Percentiles rank a stretch among this genome's conserved stretches.
Evolutionary conservation across 30 jellyfish, hydroid and myxozoan genomes (phyloP).

Genomic region (Aurelia sp.): DNA sequence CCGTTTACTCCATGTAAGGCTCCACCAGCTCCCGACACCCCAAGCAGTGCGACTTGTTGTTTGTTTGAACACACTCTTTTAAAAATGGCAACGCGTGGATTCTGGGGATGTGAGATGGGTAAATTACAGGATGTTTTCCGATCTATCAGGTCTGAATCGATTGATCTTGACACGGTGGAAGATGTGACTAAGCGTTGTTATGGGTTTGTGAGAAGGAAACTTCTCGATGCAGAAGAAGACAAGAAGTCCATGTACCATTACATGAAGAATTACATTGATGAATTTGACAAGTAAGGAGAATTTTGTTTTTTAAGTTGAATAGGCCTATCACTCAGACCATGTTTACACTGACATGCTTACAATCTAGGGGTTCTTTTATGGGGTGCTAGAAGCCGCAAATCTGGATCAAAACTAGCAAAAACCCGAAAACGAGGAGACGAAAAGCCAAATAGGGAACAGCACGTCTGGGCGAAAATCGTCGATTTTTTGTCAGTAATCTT

Average conservation of each 20-base stretch:
- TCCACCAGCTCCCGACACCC: slow-evolving; percentile 90
- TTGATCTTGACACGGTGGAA: slow-evolving; percentile 85
- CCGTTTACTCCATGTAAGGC: slow-evolving; percentile 86
- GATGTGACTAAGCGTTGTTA: slow-evolving; percentile 93
- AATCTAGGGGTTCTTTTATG: too few relatives aligned
- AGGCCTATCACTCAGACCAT: too few relatives aligned
- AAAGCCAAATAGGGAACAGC: too few relatives aligned
- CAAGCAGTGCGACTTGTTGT: slow-evolving; percentile 88
- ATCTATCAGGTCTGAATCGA: slow-evolving; percentile 78
- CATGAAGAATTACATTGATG: slow-evolving; percentile 94
- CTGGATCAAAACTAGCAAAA: too few relatives aligned
- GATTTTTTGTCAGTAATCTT: too few relatives aligned
- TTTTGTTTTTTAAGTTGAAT: too few relatives aligned
- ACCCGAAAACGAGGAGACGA: too few relatives aligned
- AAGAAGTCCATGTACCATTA: slow-evolving; percentile 57
- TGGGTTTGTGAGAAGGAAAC: slow-evolving; percentile 74
- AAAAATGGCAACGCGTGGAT: slow-evolving; percentile 98
- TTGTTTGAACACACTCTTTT: slow-evolving; percentile 88
- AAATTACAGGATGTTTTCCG: slow-evolving; percentile 95
- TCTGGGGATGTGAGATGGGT: slow-evolving; percentile 98
- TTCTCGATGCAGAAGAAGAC: slow-evolving; percentile 66
- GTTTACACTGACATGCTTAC: too few relatives aligned
- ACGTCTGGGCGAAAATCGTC: too few relatives aligned
- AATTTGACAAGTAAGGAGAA: slow-evolving; percentile 79
- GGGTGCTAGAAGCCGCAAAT: too few relatives aligned